Evolutionary conservation across 2,888 invertebrate genomes (phyloP), one percentile per base, ranked within the genome.

Genomic region (Hyposoter didymator): DNA sequence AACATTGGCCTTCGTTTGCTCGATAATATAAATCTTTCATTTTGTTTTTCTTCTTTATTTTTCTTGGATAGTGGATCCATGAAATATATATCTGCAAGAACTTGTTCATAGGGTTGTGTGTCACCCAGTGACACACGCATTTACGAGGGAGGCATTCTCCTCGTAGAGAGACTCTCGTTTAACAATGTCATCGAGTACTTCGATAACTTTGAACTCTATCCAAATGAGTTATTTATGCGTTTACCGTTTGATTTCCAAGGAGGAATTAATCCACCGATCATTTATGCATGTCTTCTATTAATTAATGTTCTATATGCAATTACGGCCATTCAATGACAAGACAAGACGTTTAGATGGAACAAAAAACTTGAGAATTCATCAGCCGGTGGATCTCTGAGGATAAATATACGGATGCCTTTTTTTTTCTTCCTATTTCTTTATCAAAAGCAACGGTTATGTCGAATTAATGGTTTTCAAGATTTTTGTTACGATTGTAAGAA

Each of bases 391-490:
- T 69, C 59, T 69, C 62, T 28, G 47, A 78, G 80, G 73, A 49
- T 79, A 79, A 80, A 52, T 76, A 55, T 55, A 73, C 66, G 72
- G 59, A 79, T 45, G 75, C 70, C 45, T 82, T 64, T 78, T 73
- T 66, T 59, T 67, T 70, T 52, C 49, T 70, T 49, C 35, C 70
- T 80, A 76, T 78, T 39, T 62, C 64, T 81, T 86, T 86, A 84
- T 86, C 83, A 86, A 86, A 86, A 86, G 85, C 85, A 80, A 80
- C 80, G 76, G 62, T 82, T 85, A 83, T 67, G 76, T 80, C 69
- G 72, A 64, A 70, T 74, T 62, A 70, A 73, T 67, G 28, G 12
- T 55, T 55, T 55, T 55, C 55, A 69, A 81, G 59, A 74, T 78
- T 86, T 83, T 74, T 83, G 69, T 80, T 81, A 81, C 47, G 78